Percentiles rank a stretch among this genome's conserved stretches.
Conservation (phyloP, 2,888 invertebrate species). For the Boloria selene region DNA sequence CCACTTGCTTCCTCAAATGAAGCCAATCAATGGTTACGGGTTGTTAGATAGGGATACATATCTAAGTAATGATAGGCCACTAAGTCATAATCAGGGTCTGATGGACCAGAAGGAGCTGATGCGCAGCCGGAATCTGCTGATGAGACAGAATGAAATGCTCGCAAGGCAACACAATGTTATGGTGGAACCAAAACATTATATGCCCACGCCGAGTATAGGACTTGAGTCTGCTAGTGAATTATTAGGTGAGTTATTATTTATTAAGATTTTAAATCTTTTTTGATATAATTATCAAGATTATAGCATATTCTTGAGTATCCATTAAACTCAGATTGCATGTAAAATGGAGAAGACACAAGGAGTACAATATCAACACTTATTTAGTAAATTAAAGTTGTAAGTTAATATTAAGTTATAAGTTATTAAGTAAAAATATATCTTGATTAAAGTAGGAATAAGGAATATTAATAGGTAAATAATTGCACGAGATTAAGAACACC, state of each 20-base stretch:
- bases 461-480: too few relatives aligned
- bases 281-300: too few relatives aligned
- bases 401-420: too few relatives aligned
- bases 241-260: slow-evolving; percentile 65
- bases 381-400: too few relatives aligned
- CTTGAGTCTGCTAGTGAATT: slow-evolving; percentile 76
- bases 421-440: too few relatives aligned
- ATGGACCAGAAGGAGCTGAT: slow-evolving; percentile 68
- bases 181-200: slow-evolving; percentile 70
- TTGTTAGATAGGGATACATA: slow-evolving; percentile 67
- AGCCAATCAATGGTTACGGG: slow-evolving; percentile 70
- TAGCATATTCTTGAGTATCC: too few relatives aligned
- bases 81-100: slow-evolving; percentile 68
- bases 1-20: slow-evolving; percentile 63
- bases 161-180: slow-evolving; percentile 66
- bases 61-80: slow-evolving; percentile 68
- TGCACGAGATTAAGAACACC: too few relatives aligned
- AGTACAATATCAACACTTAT: too few relatives aligned
- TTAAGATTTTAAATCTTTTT: too few relatives aligned
- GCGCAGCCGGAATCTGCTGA: slow-evolving; percentile 65
- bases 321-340: too few relatives aligned
- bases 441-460: too few relatives aligned
- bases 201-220: slow-evolving; percentile 71
- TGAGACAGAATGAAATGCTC: slow-evolving; percentile 72
- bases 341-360: too few relatives aligned